Conservation (phyloP, 2,888 invertebrate species). For the Aspidapion aeneum region DNA sequence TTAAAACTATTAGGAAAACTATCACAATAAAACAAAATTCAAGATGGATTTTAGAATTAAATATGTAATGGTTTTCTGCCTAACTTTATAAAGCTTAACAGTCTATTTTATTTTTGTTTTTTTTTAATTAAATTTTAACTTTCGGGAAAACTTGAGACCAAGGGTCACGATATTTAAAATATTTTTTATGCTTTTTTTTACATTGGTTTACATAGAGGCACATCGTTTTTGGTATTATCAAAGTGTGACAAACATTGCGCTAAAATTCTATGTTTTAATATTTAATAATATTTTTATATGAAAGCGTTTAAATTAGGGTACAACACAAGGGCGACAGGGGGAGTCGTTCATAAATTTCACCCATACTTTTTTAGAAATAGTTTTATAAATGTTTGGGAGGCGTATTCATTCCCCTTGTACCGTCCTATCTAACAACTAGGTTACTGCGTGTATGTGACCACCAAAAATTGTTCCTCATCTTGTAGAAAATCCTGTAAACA, state of each 20-base stretch:
- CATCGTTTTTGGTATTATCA: slow-evolving; percentile 45
- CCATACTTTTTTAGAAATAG: too few species aligned
- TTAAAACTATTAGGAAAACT: neutral
- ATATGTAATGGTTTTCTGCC: neutral
- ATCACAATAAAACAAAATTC: too few species aligned
- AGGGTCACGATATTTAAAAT: slow-evolving; percentile 38
- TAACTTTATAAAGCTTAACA: neutral
- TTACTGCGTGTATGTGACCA: too few species aligned
- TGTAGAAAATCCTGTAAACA: neutral
- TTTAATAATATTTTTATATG: too few species aligned
- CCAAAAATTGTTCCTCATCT: too few species aligned
- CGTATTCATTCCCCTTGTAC: too few species aligned
- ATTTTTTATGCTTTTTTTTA: slow-evolving; percentile 26
- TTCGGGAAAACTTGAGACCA: slow-evolving; percentile 38
- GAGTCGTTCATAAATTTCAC: neutral
- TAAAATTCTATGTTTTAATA: too few species aligned
- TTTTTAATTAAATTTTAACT: neutral
- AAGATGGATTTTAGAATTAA: neutral
- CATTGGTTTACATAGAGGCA: slow-evolving; percentile 41
- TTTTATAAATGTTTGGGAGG: too few species aligned
- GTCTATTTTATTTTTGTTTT: neutral
- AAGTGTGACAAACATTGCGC: slow-evolving; percentile 37
- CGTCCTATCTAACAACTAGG: too few species aligned
- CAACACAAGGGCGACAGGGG: neutral
- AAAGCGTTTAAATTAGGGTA: too few species aligned